phyloP scores from a whole-genome alignment of 2,888 invertebrate species.

The Catotricha subobsoleta region DNA sequence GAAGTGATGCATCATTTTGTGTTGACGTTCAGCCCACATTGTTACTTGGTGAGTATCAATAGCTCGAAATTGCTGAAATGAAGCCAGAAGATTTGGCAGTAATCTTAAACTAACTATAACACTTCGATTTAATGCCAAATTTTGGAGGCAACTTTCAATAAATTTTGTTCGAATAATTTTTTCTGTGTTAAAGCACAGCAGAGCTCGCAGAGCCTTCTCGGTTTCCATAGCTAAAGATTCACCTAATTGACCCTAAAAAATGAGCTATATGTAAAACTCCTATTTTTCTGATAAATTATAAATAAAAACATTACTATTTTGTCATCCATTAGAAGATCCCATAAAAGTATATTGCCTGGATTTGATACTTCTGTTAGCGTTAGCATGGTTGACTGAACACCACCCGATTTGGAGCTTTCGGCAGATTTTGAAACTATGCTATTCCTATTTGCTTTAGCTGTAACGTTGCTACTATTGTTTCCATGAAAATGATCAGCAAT shows the following conservation, averaged over 20 bases:
- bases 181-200: slow-evolving; percentile 80
- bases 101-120: slow-evolving; percentile 77
- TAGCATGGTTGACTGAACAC: slow-evolving; percentile 19
- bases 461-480: background rate
- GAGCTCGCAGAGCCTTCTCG: slow-evolving; percentile 76
- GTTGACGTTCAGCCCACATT: slow-evolving; percentile 83
- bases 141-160: slow-evolving; percentile 84
- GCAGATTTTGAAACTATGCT: background rate
- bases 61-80: slow-evolving; percentile 76
- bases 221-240: slow-evolving; percentile 86
- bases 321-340: slow-evolving; percentile 87
- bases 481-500: slow-evolving; percentile 1
- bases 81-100: slow-evolving; percentile 75
- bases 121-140: slow-evolving; percentile 73
- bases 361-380: slow-evolving; percentile 54
- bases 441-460: slow-evolving; percentile 17
- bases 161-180: slow-evolving; percentile 81
- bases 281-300: slow-evolving; percentile 2
- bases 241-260: slow-evolving; percentile 53
- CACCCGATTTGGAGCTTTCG: slow-evolving; percentile 9
- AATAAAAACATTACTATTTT: slow-evolving; percentile 43
- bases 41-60: slow-evolving; percentile 74
- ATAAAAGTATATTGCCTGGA: slow-evolving; percentile 78
- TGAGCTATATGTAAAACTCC: background rate
- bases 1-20: slow-evolving; percentile 84